Evolutionary conservation across 2,113 vertebrate genomes (phyloP), one percentile per base, ranked within the genome.

Genomic region (Lampris megalopsis): DNA sequence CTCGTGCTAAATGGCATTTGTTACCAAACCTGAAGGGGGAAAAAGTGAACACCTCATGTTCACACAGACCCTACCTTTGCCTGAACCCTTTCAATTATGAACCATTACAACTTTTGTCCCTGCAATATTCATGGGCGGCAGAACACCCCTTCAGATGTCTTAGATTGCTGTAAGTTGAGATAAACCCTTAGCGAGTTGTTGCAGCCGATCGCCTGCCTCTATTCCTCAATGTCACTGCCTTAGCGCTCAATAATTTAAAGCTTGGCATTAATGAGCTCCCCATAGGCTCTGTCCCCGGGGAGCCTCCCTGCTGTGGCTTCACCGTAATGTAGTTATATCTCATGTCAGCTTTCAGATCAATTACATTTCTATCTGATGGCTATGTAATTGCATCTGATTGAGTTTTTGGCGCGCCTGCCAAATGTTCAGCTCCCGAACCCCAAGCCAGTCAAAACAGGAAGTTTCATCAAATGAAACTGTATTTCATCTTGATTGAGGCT

Each of bases 301-400:
- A 91, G 72, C 83, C 75, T 88, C 78, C 86, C 89, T 86, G 78
- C 88, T 75, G 86, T 73, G 86, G 81, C 86, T 88, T 73, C 77
- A 82, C 89, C 85, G 82, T 92, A 91, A 93, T 93, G 89, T 93
- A 92, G 92, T 92, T 93, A 93, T 94, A 93, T 92, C 92, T 94
- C 89, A 88, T 92, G 93, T 94, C 93, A 91, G 91, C 92, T 93
- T 93, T 94, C 91, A 93, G 93, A 93, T 94, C 93, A 94, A 94
- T 94, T 93, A 94, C 87, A 88, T 90, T 94, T 94, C 90, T 91
- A 92, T 94, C 92, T 94, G 93, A 94, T 94, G 91, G 88, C 91
- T 85, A 90, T 81, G 89, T 94, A 91, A 94, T 94, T 93, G 90
- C 62, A 81, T 87, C 81, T 94, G 94, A 94, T 94, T 94, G 91